Conservation (phyloP, 1,140 invertebrate species). For the Lepidurus arcticus region DNA sequence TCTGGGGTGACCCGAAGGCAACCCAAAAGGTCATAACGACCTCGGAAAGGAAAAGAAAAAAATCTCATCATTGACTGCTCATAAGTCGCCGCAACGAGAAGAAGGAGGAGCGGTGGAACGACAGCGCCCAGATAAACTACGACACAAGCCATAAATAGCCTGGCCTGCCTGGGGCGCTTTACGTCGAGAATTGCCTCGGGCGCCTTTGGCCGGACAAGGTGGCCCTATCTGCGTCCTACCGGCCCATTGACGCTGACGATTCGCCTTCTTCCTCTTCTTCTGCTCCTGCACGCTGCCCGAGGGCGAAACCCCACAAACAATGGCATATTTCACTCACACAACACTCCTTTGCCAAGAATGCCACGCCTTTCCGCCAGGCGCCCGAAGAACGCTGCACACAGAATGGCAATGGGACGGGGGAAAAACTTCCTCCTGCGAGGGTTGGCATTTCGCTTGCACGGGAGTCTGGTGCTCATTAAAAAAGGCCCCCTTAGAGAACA, state of each 20-base stretch:
- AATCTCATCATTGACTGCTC: conserved; percentile 21
- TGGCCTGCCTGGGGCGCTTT: neutral
- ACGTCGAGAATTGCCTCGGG: too few species aligned
- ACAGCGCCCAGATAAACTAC: conserved; percentile 18
- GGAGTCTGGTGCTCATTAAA: too few species aligned
- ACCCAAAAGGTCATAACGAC: neutral
- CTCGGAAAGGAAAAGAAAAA: neutral
- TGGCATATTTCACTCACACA: conserved; percentile 23
- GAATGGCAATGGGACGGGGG: neutral
- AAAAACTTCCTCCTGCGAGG: neutral
- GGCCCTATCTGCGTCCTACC: conserved; percentile 5
- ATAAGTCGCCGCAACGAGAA: conserved; percentile 21
- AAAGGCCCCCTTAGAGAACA: too few species aligned
- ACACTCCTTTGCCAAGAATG: neutral
- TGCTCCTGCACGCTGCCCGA: neutral
- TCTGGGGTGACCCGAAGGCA: neutral
- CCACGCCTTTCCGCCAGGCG: conserved; percentile 22
- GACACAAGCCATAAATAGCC: conserved; percentile 16
- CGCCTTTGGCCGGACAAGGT: neutral
- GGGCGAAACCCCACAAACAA: neutral
- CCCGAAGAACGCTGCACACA: conserved; percentile 11
- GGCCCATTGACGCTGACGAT: conserved; percentile 27
- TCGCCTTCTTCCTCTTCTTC: neutral
- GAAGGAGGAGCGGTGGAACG: conserved; percentile 1
- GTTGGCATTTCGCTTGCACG: too few species aligned